Percentiles rank a stretch among this genome's conserved stretches.
These are phyloP conservation scores for Probaryconus sp. DNA, from an alignment of 1,140 invertebrate species.

Conservation along the genomic window DNA sequence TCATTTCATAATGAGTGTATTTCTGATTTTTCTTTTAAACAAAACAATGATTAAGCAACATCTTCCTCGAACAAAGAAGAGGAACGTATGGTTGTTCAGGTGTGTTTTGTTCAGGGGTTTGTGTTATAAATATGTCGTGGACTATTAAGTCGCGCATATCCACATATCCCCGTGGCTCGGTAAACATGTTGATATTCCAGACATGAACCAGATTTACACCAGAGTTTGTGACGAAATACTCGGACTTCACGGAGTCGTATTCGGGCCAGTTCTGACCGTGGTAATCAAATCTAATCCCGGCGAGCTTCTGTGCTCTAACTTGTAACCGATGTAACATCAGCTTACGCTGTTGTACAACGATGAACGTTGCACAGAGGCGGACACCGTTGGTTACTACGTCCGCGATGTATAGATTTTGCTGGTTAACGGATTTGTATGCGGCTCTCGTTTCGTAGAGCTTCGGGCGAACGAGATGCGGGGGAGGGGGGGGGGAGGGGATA, in stretches of 20 bases:
- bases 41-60: too few species aligned
- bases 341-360: conserved; percentile 52
- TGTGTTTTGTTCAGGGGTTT: too few species aligned
- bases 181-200: conserved; percentile 53
- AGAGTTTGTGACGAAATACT: conserved; percentile 59
- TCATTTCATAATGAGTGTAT: too few species aligned
- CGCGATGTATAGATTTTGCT: conserved; percentile 55
- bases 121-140: too few species aligned
- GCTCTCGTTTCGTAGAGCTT: conserved; percentile 31
- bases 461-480: conserved; percentile 31
- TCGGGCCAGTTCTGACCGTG: conserved; percentile 38
- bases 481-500: too few species aligned
- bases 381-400: background rate
- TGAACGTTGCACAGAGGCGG: background rate
- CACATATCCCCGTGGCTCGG: conserved; percentile 4
- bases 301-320: conserved; percentile 61
- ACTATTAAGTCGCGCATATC: conserved; percentile 23
- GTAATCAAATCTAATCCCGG: conserved; percentile 72
- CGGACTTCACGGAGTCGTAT: conserved; percentile 32
- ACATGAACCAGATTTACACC: conserved; percentile 51
- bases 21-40: too few species aligned
- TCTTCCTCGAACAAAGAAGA: too few species aligned
- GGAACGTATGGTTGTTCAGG: too few species aligned
- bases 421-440: conserved; percentile 60
- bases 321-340: conserved; percentile 66